A percentile compares a stretch with the other conserved stretches of the same genome.
These are phyloP conservation scores for Habropoda laboriosa DNA, from an alignment of 1,140 invertebrate genomes.

Conservation along the genomic window DNA sequence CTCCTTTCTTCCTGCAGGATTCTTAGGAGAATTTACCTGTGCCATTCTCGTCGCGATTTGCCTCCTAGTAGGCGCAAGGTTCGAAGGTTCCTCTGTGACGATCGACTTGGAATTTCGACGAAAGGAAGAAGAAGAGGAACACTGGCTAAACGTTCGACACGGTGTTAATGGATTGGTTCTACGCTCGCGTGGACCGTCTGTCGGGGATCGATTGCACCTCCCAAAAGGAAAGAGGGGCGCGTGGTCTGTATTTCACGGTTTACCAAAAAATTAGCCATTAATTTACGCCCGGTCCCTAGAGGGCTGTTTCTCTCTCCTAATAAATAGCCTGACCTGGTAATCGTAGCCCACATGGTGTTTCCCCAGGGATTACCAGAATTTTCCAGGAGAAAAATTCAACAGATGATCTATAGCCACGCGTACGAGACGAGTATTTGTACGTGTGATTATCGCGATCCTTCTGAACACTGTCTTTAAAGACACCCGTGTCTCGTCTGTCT, in stretches of 20 bases:
- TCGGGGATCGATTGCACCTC: constrained; percentile 58
- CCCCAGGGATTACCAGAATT: constrained; percentile 55
- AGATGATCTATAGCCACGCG: constrained; percentile 17
- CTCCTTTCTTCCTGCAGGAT: too few species aligned
- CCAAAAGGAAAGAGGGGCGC: constrained; percentile 61
- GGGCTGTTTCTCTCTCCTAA: constrained; percentile 63
- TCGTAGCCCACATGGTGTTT: constrained; percentile 71
- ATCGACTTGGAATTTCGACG: neutral
- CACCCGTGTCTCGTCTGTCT: neutral
- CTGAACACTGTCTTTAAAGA: too few species aligned
- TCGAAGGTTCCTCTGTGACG: neutral
- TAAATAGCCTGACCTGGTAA: constrained; percentile 62
- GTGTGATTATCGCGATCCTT: neutral
- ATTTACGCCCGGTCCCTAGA: constrained; percentile 70
- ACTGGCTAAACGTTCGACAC: constrained; percentile 59
- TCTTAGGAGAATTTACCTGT: too few species aligned
- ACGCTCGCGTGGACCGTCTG: constrained; percentile 77
- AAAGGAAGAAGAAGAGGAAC: constrained; percentile 16
- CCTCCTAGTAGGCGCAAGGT: neutral
- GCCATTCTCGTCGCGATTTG: neutral
- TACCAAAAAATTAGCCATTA: constrained; percentile 78
- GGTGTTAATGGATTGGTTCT: constrained; percentile 77
- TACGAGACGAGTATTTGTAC: neutral
- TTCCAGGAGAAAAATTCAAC: neutral
- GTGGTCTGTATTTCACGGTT: constrained; percentile 77